phyloP scores from a whole-genome alignment of 1,140 invertebrate genomes.

The Aphelenchoides fujianensis region DNA sequence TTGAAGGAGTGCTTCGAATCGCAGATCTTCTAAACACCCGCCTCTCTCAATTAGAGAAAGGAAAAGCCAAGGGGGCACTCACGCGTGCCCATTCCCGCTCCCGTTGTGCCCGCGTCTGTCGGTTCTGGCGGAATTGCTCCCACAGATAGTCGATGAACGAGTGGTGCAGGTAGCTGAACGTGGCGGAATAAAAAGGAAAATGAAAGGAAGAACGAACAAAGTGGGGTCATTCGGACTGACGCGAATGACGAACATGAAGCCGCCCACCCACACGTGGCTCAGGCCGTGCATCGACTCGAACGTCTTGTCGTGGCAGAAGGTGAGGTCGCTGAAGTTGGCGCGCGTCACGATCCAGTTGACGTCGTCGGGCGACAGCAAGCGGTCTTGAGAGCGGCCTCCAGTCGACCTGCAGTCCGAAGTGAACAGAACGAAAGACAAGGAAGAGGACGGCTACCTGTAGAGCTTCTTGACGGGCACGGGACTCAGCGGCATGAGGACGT shows the following conservation, averaged over 20 bases:
- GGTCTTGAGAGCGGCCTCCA: constrained; percentile 54
- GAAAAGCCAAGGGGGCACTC: constrained; percentile 7
- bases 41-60: background rate
- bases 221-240: constrained; percentile 49
- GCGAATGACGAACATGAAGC: constrained; percentile 62
- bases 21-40: constrained; percentile 53
- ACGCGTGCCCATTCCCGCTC: constrained; percentile 59
- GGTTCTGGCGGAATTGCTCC: constrained; percentile 61
- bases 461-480: constrained; percentile 60
- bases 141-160: constrained; percentile 63
- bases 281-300: constrained; percentile 62
- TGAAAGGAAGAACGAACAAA: constrained; percentile 5
- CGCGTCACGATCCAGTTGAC: constrained; percentile 56
- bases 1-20: constrained; percentile 48
- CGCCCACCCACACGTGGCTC: constrained; percentile 61
- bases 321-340: constrained; percentile 54
- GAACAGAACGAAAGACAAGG: constrained; percentile 10
- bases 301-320: constrained; percentile 62
- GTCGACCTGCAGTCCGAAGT: constrained; percentile 41
- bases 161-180: constrained; percentile 63
- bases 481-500: constrained; percentile 59
- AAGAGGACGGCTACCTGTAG: constrained; percentile 43
- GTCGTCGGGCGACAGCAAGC: constrained; percentile 52
- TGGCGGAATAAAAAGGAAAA: constrained; percentile 43
- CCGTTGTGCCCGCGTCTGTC: constrained; percentile 53